phyloP scores from a whole-genome alignment of 2,113 vertebrate species.

The Cynopterus brachyotis region DNA sequence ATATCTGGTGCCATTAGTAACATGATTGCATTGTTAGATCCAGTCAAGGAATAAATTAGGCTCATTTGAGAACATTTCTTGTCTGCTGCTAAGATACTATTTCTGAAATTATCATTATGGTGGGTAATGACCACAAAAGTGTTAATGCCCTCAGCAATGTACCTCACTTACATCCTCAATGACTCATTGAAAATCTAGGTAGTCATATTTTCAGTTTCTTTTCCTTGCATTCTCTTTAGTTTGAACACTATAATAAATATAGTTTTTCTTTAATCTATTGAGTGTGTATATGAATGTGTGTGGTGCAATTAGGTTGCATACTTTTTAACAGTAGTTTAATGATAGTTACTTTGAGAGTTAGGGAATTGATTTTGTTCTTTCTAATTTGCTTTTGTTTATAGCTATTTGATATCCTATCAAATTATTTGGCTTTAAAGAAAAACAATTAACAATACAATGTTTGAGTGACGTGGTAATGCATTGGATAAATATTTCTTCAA shows the following conservation, averaged over 20 bases:
- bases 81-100: not conserved
- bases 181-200: slow-evolving; percentile 6
- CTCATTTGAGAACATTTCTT: slow-evolving; percentile 47
- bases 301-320: not conserved
- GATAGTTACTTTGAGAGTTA: not conserved
- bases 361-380: not conserved
- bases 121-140: slow-evolving; percentile 49
- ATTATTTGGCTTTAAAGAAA: slow-evolving; percentile 4
- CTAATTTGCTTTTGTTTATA: slow-evolving; percentile 6
- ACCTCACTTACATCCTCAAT: slow-evolving; percentile 15
- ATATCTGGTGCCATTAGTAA: slow-evolving; percentile 21
- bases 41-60: slow-evolving; percentile 54
- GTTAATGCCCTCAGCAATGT: not conserved
- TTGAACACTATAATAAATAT: not conserved
- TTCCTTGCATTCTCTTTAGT: not conserved
- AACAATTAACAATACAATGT: not conserved
- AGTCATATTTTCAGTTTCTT: not conserved
- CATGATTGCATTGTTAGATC: not conserved
- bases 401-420: not conserved
- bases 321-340: slow-evolving; percentile 8
- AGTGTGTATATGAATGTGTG: not conserved
- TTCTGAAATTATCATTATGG: slow-evolving; percentile 19
- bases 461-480: not conserved
- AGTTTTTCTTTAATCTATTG: not conserved
- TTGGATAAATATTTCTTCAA: not conserved